phyloP scores from a whole-genome alignment of 2,888 invertebrate genomes.

The Argyresthia albistria region DNA sequence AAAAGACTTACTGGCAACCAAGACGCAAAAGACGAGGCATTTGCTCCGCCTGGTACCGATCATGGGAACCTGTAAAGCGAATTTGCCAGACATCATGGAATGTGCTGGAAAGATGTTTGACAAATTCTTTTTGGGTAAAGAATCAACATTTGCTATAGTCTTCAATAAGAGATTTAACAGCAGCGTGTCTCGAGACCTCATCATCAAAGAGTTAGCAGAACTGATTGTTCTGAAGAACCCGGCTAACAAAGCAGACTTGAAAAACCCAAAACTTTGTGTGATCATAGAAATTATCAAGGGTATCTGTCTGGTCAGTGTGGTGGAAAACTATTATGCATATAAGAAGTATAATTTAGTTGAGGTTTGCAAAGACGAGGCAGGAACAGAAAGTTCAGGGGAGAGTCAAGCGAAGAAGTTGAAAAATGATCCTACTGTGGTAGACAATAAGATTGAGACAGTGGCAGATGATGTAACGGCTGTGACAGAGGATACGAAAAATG shows the following conservation, averaged over 20 bases:
- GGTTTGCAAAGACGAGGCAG: conserved; percentile 54
- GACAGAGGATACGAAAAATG: neutral
- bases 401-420: conserved; percentile 60
- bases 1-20: conserved; percentile 78
- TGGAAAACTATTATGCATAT: conserved; percentile 82
- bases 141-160: conserved; percentile 82
- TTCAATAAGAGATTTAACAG: conserved; percentile 87
- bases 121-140: conserved; percentile 79
- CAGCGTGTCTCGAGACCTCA: conserved; percentile 77
- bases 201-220: conserved; percentile 82
- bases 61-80: conserved; percentile 85
- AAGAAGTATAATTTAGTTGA: conserved; percentile 90
- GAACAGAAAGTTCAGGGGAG: conserved; percentile 41
- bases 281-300: conserved; percentile 88
- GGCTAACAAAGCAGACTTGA: conserved; percentile 84
- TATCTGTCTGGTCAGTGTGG: conserved; percentile 84
- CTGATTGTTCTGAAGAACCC: conserved; percentile 78
- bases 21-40: conserved; percentile 81
- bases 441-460: neutral
- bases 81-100: conserved; percentile 80
- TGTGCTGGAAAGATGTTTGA: conserved; percentile 78
- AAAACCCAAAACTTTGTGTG: conserved; percentile 82
- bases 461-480: neutral
- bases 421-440: conserved; percentile 18
- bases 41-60: conserved; percentile 87